Evolutionary conservation across 2,888 invertebrate species (phyloP).

Genomic region (Seira musarum): DNA sequence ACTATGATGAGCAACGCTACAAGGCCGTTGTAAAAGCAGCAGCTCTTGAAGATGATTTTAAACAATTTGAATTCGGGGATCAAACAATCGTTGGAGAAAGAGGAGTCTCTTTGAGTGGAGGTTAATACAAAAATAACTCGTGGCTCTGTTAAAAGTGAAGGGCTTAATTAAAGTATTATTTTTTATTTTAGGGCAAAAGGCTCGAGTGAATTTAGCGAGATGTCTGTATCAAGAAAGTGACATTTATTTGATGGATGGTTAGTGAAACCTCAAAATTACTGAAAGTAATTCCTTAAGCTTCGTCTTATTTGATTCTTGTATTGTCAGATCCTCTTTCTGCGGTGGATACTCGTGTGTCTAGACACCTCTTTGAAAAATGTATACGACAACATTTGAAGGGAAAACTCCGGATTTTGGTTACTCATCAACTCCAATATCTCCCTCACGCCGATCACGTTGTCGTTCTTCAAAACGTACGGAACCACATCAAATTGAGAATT

Average conservation of each 20-base stretch:
- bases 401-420: slow-evolving; percentile 75
- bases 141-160: too few species aligned
- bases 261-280: too few species aligned
- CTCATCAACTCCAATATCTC: slow-evolving; percentile 83
- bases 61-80: slow-evolving; percentile 74
- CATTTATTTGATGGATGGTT: slow-evolving; percentile 74
- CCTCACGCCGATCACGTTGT: slow-evolving; percentile 64
- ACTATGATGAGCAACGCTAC: slow-evolving; percentile 76
- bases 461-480: slow-evolving; percentile 45
- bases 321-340: slow-evolving; percentile 75
- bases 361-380: slow-evolving; percentile 70
- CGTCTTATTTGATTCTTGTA: too few species aligned
- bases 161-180: too few species aligned
- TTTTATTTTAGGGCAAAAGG: slow-evolving; percentile 34
- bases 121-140: too few species aligned
- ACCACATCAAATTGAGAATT: not conserved
- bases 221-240: slow-evolving; percentile 61
- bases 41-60: slow-evolving; percentile 72
- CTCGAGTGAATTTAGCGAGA: slow-evolving; percentile 73
- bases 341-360: slow-evolving; percentile 72
- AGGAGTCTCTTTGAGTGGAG: slow-evolving; percentile 75
- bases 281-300: too few species aligned
- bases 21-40: slow-evolving; percentile 80
- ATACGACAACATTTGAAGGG: slow-evolving; percentile 72
- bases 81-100: slow-evolving; percentile 75